Conservation (phyloP, 2,888 invertebrate species). For the Melinopterus prodromus region DNA sequence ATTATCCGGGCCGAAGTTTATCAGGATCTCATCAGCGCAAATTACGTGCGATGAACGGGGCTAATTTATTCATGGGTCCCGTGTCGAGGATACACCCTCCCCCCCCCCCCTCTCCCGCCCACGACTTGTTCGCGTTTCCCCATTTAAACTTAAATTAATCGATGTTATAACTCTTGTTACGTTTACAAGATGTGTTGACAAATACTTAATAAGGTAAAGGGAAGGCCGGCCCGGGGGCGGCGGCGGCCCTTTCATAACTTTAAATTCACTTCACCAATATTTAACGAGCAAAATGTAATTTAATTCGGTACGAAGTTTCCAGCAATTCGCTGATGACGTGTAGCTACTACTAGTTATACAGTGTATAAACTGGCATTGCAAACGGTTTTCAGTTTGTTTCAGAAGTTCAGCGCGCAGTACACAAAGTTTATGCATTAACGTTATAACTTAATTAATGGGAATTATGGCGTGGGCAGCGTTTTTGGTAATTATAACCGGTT, state of each 20-base stretch:
- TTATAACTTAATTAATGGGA: too few relatives aligned
- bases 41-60: slow-evolving; percentile 22
- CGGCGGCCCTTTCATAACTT: not conserved
- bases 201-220: not conserved
- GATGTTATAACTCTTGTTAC: not conserved
- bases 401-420: not conserved
- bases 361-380: not conserved
- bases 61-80: slow-evolving; percentile 30
- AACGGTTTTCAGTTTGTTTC: not conserved
- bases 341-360: not conserved
- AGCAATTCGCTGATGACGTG: not conserved
- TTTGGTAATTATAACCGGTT: too few relatives aligned
- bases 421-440: too few relatives aligned
- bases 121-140: not conserved
- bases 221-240: too few relatives aligned
- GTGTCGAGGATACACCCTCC: not conserved
- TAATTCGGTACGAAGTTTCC: not conserved
- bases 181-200: not conserved
- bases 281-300: not conserved
- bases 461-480: too few relatives aligned
- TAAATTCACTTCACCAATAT: not conserved
- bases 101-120: not conserved
- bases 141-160: not conserved
- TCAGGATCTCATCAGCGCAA: slow-evolving; percentile 27
- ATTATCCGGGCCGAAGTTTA: slow-evolving; percentile 25